These are phyloP conservation scores for Clarias laeviceps DNA, from an alignment of 2,797 vertebrate genomes.

Conservation along the genomic window DNA sequence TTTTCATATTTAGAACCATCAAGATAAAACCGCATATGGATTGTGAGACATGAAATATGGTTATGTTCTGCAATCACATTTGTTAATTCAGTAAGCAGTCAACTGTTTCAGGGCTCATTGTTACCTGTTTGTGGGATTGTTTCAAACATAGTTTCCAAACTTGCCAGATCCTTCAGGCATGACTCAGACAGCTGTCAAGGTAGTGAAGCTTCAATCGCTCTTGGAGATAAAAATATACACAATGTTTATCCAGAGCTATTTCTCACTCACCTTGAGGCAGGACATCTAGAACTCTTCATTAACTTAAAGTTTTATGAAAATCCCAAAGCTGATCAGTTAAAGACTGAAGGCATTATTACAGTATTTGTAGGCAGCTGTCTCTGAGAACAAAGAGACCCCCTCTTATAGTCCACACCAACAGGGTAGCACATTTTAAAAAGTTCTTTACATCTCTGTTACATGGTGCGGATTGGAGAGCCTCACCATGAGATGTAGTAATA, in stretches of 20 bases:
- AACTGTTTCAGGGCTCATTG: not conserved
- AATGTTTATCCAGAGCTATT: not conserved
- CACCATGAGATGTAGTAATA: too few relatives aligned
- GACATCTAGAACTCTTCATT: not conserved
- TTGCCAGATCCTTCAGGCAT: constrained; percentile 3
- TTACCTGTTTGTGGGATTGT: not conserved
- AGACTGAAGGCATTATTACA: not conserved
- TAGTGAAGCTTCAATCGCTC: not conserved
- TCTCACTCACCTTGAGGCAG: constrained; percentile 8
- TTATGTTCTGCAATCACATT: not conserved
- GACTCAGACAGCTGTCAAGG: constrained; percentile 4
- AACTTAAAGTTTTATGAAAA: not conserved
- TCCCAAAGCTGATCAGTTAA: not conserved
- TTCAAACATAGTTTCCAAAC: constrained; percentile 12
- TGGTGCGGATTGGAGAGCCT: too few relatives aligned
- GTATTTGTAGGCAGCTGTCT: not conserved
- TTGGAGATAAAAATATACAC: not conserved
- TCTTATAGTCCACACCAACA: not conserved
- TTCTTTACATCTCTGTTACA: not conserved
- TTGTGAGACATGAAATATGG: not conserved
- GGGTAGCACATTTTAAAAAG: not conserved
- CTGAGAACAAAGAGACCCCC: not conserved
- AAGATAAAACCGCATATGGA: not conserved
- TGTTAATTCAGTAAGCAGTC: not conserved
- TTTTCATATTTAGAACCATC: not conserved